Conservation (phyloP, 2,113 vertebrate species). For the Oenanthe oenanthe region DNA sequence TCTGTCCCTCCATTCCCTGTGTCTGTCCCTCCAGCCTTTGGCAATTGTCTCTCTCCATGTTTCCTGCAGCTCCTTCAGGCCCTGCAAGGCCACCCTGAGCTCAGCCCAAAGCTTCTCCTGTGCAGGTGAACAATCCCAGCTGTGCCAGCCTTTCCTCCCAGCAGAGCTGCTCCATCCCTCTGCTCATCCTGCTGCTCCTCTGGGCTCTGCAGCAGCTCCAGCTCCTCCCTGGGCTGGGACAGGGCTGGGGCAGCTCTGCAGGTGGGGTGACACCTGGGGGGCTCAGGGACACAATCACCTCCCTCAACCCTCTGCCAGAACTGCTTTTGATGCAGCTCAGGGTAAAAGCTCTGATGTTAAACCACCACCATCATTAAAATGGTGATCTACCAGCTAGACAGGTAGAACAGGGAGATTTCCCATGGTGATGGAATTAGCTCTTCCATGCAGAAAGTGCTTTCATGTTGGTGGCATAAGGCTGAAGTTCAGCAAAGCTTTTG, state of each 20-base stretch:
- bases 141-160: too few relatives aligned
- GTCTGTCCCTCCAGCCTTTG: too few relatives aligned
- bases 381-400: background rate
- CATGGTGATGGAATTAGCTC: background rate
- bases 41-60: too few relatives aligned
- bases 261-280: background rate
- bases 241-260: background rate
- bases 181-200: too few relatives aligned
- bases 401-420: background rate
- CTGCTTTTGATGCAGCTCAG: background rate
- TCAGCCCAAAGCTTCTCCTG: too few relatives aligned
- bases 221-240: background rate
- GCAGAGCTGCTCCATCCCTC: too few relatives aligned
- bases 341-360: background rate
- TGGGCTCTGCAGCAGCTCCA: background rate
- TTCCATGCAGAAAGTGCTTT: background rate
- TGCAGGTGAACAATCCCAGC: too few relatives aligned
- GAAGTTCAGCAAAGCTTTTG: background rate
- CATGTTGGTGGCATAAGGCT: background rate
- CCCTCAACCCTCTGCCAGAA: background rate
- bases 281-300: accelerated
- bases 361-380: background rate
- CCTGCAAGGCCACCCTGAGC: too few relatives aligned
- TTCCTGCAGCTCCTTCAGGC: too few relatives aligned
- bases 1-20: too few relatives aligned